Base-by-base conservation (phyloP, 2,797 vertebrate species). In the Allobates femoralis region DNA sequence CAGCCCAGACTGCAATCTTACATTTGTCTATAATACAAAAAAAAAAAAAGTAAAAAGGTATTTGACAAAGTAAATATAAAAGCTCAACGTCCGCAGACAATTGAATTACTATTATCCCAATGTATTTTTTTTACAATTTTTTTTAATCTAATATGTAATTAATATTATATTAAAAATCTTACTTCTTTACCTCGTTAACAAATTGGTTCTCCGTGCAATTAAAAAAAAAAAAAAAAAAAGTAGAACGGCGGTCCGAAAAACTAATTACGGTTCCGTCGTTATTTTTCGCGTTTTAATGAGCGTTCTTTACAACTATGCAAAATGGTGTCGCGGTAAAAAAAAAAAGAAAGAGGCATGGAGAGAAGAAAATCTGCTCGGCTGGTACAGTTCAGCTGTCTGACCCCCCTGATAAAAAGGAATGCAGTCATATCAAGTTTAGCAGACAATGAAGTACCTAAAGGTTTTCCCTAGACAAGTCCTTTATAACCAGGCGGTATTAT, bases 21-120 rank as follows among this genome's bases (percentile, higher is more conserved):
- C 95, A 96, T 97, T 95, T 92, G 93, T 95, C 95, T 95, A 96
- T 96, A 96, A 97, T 95, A 96, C 94, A 96, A 92, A 93, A 93
- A 93, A 93, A 92, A 90, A 92, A 91, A 85, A n/a, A n/a, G n/a
- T n/a, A n/a, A n/a, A 87, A 89, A 81, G 41, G 34, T 58, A 82
- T 79, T 55, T 12, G 78, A 73, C 16, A 74, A 87, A 76, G 71
- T 53, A 73, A 81, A 87, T 73, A 41, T 67, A 89, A 92, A 90
- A 92, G 92, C 93, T 92, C 92, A 93, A 93, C 92, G 94, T 93
- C 94, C 92, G 92, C 96, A 93, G 93, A 93, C 96, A 94, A 96
- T 96, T 95, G 96, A 96, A 92, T 12, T 87, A 56, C 94, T 92
- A 90, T 93, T 94, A 93, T 94, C 92, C 94, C 90, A 2, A 1